Base-by-base conservation (phyloP, 1,140 invertebrate species). In the Pseudomyrmex concolor region DNA sequence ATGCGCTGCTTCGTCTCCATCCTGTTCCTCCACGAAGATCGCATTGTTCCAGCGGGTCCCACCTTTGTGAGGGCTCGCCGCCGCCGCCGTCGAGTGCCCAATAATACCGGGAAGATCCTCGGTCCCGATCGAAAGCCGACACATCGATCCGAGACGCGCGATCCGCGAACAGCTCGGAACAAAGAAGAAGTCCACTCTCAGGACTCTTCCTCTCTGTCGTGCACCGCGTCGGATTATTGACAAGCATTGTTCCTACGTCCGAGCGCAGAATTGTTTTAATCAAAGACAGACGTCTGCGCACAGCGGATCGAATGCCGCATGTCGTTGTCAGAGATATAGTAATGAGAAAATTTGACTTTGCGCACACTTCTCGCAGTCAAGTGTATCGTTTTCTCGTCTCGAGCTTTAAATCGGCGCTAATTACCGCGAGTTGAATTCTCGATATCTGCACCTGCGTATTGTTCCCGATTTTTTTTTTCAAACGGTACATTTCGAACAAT, bases 41-140 rank as follows among this genome's bases (percentile, higher is more conserved):
- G 87, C 89, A 93, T 93, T 93, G 92, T 93, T 93, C 90, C 86
- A 89, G 60, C 73, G 80, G 63, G 89, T 89, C 83, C 90, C 86
- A 86, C 89, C 92, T 93, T 93, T 93, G 91, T 92, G 87, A 90
- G 80, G 89, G 77, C 89, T 85, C 87, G 86, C 90, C 88, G 89
- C 89, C 88, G 89, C 89, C 89, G 89, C 86, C 89, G 84, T 89
- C 85, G 85, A 87, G 77, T 86, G 89, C 80, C 88, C 91, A 86
- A 91, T 91, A 91, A 91, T 89, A 91, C 90, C 86, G 87, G 87
- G 89, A 91, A 92, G 90, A 87, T 85, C 88, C 86, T 88, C 89
- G 90, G 88, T 91, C 87, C 70, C 85, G 89, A 92, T 91, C 91
- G 88, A 91, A 91, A 88, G 74, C 84, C 55, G 84, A 87, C 85